A percentile compares a stretch with the other conserved stretches of the same genome.
Evolutionary conservation across 2,113 vertebrate species (phyloP).

Genomic region (Andinoacara biseriatus): DNA sequence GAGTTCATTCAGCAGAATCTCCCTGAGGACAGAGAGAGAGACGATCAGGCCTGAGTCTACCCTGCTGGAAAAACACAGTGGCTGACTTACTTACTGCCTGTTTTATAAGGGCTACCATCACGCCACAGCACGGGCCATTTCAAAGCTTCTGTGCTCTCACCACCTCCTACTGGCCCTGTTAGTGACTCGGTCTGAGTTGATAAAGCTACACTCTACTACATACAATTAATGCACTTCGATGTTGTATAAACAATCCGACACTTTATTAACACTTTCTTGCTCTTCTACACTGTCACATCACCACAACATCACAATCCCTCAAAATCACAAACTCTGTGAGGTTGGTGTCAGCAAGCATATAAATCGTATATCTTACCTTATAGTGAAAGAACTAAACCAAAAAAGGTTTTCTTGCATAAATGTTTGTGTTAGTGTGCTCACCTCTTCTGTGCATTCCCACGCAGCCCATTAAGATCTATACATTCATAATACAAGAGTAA

Average conservation of each 20-base stretch:
- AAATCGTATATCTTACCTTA: not conserved
- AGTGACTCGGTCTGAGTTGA: not conserved
- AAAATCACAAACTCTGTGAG: not conserved
- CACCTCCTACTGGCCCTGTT: not conserved
- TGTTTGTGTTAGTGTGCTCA: not conserved
- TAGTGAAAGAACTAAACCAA: too few species aligned
- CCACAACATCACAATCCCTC: not conserved
- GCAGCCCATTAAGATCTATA: not conserved
- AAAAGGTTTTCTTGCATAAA: too few species aligned
- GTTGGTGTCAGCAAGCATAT: not conserved
- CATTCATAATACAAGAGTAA: not conserved
- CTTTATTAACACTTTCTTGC: not conserved
- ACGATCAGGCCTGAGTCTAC: conserved; percentile 28
- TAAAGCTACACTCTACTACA: not conserved
- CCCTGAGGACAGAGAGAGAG: conserved; percentile 39
- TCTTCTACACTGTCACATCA: not conserved
- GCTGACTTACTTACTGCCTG: not conserved
- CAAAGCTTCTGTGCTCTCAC: not conserved
- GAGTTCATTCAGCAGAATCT: conserved; percentile 48
- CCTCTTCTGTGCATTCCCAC: not conserved
- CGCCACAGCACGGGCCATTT: conserved; percentile 2
- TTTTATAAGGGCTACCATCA: conserved; percentile 36
- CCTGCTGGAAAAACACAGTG: conserved; percentile 48
- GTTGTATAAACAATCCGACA: not conserved
- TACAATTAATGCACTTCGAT: not conserved